phyloP scores from a whole-genome alignment of 2,113 vertebrate species.

The Sinocyclocheilus rhinocerous region DNA sequence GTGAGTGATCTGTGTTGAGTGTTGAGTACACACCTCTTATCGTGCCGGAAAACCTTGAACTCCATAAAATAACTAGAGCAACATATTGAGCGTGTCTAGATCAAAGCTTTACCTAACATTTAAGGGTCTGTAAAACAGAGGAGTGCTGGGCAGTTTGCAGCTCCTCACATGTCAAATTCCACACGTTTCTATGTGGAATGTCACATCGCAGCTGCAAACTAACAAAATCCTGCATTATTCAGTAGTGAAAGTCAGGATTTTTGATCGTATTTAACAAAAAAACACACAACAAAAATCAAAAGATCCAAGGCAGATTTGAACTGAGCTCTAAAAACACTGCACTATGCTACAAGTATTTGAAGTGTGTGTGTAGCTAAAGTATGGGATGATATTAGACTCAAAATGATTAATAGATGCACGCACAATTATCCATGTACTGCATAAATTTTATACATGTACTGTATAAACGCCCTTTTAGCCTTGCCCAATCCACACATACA shows the following conservation, averaged over 20 bases:
- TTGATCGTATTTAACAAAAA: not conserved
- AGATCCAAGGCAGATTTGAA: not conserved
- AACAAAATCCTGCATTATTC: not conserved
- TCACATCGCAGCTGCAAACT: not conserved
- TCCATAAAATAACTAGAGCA: constrained; percentile 7
- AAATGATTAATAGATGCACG: too few species aligned
- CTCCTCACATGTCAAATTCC: constrained; percentile 18
- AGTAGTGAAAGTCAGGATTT: not conserved
- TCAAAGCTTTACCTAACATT: not conserved
- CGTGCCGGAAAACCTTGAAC: constrained; percentile 3
- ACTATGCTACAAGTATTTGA: not conserved
- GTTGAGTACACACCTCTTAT: constrained; percentile 4
- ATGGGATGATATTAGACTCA: too few species aligned
- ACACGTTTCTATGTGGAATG: constrained; percentile 6
- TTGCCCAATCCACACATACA: too few species aligned
- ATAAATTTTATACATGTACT: too few species aligned
- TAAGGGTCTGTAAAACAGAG: not conserved
- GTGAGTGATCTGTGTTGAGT: not conserved
- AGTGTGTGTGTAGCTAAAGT: not conserved
- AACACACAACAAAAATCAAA: not conserved
- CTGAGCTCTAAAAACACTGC: not conserved
- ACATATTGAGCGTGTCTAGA: not conserved
- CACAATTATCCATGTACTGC: too few species aligned
- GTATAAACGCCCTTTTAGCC: too few species aligned
- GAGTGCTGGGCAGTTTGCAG: not conserved